Conservation (phyloP, 1,140 invertebrate genomes). For the Anastrepha obliqua region DNA sequence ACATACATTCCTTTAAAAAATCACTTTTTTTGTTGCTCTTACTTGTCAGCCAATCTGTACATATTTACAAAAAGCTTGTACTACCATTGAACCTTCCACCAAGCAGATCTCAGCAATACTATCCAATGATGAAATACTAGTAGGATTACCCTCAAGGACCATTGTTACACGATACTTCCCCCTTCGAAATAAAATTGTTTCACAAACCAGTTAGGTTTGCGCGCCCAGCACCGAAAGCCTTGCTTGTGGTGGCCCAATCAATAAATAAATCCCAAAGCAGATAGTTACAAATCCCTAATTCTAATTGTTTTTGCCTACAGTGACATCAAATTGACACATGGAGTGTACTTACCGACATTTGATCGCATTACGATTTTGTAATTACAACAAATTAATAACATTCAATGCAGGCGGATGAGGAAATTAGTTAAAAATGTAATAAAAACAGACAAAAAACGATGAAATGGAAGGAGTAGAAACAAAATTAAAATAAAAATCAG, state of each 20-base stretch:
- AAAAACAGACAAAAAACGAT: neutral
- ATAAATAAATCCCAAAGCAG: neutral
- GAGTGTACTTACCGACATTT: conserved; percentile 30
- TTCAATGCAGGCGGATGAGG: conserved; percentile 19
- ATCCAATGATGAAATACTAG: neutral
- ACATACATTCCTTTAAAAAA: too few species aligned
- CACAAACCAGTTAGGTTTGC: neutral
- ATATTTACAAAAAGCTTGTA: too few species aligned
- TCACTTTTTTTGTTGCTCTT: too few species aligned
- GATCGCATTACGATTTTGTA: conserved; percentile 50
- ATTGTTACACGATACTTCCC: neutral
- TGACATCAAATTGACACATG: neutral
- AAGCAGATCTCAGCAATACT: too few species aligned
- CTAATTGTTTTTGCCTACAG: conserved; percentile 7
- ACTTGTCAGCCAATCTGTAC: too few species aligned
- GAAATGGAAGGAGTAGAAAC: neutral
- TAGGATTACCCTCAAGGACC: neutral
- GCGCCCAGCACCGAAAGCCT: neutral
- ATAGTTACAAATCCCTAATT: neutral
- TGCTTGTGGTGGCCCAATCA: neutral
- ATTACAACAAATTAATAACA: conserved; percentile 52
- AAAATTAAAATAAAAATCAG: neutral
- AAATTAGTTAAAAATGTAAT: conserved; percentile 16
- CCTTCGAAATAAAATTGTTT: neutral
- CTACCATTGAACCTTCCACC: too few species aligned